phyloP scores from a whole-genome alignment of 2,113 vertebrate species.

The Pteronura brasiliensis region DNA sequence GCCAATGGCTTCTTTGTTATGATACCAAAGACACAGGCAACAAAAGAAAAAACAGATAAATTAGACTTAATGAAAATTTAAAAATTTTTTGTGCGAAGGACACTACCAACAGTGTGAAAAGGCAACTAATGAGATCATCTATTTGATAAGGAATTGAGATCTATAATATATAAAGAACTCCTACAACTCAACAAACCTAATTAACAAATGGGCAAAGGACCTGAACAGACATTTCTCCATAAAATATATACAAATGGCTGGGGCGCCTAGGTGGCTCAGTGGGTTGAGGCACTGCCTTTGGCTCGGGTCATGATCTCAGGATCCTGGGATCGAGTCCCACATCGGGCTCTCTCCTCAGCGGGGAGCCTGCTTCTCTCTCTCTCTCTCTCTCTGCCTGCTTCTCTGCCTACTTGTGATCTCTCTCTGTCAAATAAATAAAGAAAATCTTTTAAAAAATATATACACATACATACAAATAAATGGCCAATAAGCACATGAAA shows the following conservation, averaged over 20 bases:
- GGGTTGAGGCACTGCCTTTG: no score
- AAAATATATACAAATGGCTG: not conserved
- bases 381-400: no score
- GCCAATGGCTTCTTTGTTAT: not conserved
- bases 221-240: not conserved
- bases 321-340: no score
- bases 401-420: no score
- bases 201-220: not conserved
- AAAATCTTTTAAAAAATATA: not conserved
- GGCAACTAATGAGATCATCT: not conserved
- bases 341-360: no score
- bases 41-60: not conserved
- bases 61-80: not conserved
- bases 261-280: no score
- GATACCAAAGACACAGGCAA: not conserved
- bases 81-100: not conserved
- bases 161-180: not conserved
- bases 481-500: not conserved
- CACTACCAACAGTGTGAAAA: not conserved
- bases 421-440: no score
- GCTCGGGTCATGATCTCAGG: no score
- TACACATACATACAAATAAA: not conserved
- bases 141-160: not conserved
- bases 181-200: not conserved
- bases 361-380: no score